phyloP scores from a whole-genome alignment of 2,888 invertebrate genomes.

The Drosophila robusta region DNA sequence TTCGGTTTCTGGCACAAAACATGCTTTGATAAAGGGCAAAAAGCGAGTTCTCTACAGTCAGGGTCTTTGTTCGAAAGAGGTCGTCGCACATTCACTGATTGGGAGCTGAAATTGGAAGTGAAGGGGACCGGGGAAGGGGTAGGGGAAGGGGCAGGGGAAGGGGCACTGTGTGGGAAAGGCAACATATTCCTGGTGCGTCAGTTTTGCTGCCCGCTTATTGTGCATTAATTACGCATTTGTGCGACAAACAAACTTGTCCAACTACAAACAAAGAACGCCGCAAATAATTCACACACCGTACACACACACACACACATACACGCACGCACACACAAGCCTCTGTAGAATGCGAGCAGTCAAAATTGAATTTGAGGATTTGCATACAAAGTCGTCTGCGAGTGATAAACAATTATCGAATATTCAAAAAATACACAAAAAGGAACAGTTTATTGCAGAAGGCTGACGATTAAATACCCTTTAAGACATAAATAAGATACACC shows the following conservation, averaged over 20 bases:
- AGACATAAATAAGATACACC: too few species aligned
- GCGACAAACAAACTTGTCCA: slow-evolving; percentile 32
- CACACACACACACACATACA: slow-evolving; percentile 3
- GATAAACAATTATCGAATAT: slow-evolving; percentile 58
- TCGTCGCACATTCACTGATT: slow-evolving; percentile 3
- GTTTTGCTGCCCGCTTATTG: slow-evolving; percentile 36
- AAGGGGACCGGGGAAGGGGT: background rate
- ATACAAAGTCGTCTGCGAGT: slow-evolving; percentile 55
- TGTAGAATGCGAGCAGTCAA: background rate
- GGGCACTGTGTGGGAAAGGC: background rate
- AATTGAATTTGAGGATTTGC: slow-evolving; percentile 59
- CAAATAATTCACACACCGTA: slow-evolving; percentile 12
- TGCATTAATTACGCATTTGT: slow-evolving; percentile 37
- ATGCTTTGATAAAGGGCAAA: slow-evolving; percentile 1
- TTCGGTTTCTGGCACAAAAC: slow-evolving; percentile 17
- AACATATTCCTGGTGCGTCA: slow-evolving; percentile 2
- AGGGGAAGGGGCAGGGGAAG: too few species aligned
- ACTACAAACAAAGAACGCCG: slow-evolving; percentile 35
- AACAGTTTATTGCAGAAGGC: too few species aligned
- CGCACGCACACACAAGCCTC: background rate
- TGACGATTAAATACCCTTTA: background rate
- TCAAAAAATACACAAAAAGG: background rate
- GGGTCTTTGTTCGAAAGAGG: slow-evolving; percentile 23
- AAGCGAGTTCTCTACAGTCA: slow-evolving; percentile 5
- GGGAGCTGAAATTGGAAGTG: background rate